Conservation (phyloP, 2,888 invertebrate species). For the Mylabris sibirica region DNA sequence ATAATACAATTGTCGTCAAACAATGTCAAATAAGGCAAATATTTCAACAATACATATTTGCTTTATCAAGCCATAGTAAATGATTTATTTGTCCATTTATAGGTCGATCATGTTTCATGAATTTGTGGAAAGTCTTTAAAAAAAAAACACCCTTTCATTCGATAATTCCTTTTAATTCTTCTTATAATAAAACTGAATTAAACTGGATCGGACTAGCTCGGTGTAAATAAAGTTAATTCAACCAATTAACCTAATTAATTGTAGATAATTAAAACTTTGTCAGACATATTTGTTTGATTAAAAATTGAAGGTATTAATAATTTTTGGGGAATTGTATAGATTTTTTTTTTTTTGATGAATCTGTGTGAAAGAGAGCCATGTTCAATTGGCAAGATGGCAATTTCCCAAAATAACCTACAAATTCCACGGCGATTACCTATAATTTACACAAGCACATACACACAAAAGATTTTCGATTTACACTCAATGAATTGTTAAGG, state of each 20-base stretch:
- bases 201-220: conserved; percentile 1
- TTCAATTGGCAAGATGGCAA: conserved; percentile 12
- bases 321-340: not conserved
- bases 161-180: too few species aligned
- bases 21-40: not conserved
- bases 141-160: not conserved
- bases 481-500: not conserved
- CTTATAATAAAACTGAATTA: not conserved
- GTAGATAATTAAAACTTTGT: too few species aligned
- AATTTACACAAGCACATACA: conserved; percentile 17
- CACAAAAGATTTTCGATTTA: not conserved
- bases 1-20: not conserved
- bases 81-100: not conserved
- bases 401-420: conserved; percentile 26
- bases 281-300: too few species aligned
- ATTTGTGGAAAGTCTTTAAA: too few species aligned
- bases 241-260: not conserved
- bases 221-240: too few species aligned
- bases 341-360: not conserved
- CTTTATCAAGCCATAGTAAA: not conserved
- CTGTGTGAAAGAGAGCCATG: not conserved
- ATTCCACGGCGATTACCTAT: conserved; percentile 25
- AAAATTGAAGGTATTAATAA: not conserved
- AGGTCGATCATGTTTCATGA: not conserved
- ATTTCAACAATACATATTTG: not conserved